Evolutionary conservation across 2,888 invertebrate genomes (phyloP).

Genomic region (Drosophila yooni): DNA sequence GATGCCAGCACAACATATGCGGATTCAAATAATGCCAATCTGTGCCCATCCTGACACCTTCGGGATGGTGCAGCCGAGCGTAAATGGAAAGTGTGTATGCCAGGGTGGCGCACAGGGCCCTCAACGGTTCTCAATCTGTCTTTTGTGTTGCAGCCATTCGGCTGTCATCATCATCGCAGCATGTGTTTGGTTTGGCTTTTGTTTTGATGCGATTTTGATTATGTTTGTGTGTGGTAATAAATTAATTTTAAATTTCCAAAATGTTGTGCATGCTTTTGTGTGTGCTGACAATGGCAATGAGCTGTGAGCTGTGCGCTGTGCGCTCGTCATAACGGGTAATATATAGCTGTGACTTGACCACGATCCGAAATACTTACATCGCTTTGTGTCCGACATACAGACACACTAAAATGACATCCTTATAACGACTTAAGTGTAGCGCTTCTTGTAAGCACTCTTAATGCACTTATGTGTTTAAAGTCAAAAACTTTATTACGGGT

Average conservation of each 20-base stretch:
- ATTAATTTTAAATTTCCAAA: conserved; percentile 48
- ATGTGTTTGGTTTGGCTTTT: conserved; percentile 48
- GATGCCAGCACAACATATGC: conserved; percentile 58
- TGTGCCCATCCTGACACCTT: conserved; percentile 52
- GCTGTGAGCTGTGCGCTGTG: conserved; percentile 30
- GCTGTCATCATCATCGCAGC: conserved; percentile 62
- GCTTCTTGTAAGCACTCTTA: conserved; percentile 30
- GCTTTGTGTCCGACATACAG: neutral
- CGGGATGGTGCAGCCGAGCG: conserved; percentile 37
- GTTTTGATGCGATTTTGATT: conserved; percentile 78
- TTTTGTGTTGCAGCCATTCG: conserved; percentile 36
- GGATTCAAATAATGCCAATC: conserved; percentile 63
- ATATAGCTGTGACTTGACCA: conserved; percentile 39
- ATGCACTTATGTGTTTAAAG: conserved; percentile 52
- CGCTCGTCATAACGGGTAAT: conserved; percentile 53
- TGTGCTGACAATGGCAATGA: conserved; percentile 36
- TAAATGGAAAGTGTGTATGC: conserved; percentile 34
- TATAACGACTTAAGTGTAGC: conserved; percentile 30
- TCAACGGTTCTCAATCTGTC: conserved; percentile 42
- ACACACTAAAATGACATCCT: conserved; percentile 32
- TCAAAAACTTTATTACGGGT: conserved; percentile 15
- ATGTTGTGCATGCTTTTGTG: conserved; percentile 41
- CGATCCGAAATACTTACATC: neutral
- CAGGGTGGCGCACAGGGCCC: conserved; percentile 41
- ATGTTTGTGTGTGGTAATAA: conserved; percentile 75